phyloP scores from a whole-genome alignment of 1,140 invertebrate species.

The Pachyrhynchus sulphureomaculatus region DNA sequence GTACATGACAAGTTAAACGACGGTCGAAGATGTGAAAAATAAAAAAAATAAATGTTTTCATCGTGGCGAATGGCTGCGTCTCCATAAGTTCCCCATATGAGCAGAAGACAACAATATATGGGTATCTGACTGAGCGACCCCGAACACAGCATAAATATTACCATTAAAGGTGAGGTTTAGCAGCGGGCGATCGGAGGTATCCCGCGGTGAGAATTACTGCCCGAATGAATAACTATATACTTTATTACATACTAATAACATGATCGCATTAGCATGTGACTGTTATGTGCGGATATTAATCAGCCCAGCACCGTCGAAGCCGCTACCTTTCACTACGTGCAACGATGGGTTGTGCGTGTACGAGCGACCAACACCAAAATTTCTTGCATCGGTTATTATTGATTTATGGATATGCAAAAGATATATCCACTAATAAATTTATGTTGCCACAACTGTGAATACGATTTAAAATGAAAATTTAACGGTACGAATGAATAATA shows the following conservation, averaged over 20 bases:
- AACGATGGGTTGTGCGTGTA: slow-evolving; percentile 7
- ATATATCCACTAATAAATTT: slow-evolving; percentile 13
- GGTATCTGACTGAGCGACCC: slow-evolving; percentile 31
- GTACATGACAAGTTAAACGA: neutral
- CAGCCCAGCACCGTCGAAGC: slow-evolving; percentile 38
- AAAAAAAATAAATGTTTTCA: slow-evolving; percentile 33
- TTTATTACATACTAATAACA: slow-evolving; percentile 55
- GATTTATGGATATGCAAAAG: slow-evolving; percentile 16
- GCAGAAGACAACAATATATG: slow-evolving; percentile 30
- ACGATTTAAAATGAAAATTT: slow-evolving; percentile 17
- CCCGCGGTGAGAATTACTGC: slow-evolving; percentile 52
- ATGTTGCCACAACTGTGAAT: slow-evolving; percentile 14
- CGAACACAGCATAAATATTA: slow-evolving; percentile 49
- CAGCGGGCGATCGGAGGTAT: slow-evolving; percentile 45
- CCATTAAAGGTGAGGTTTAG: slow-evolving; percentile 53
- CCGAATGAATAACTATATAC: slow-evolving; percentile 53
- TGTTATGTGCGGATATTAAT: slow-evolving; percentile 39
- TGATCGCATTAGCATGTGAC: slow-evolving; percentile 50
- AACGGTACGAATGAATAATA: neutral
- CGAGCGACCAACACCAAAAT: slow-evolving; percentile 21
- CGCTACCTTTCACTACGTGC: slow-evolving; percentile 40
- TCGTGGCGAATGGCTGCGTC: slow-evolving; percentile 29
- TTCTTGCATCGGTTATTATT: slow-evolving; percentile 9
- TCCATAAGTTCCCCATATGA: slow-evolving; percentile 25
- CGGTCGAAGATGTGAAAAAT: slow-evolving; percentile 4